Conservation (phyloP, 2,797 vertebrate genomes). For the Cygnus olor region DNA sequence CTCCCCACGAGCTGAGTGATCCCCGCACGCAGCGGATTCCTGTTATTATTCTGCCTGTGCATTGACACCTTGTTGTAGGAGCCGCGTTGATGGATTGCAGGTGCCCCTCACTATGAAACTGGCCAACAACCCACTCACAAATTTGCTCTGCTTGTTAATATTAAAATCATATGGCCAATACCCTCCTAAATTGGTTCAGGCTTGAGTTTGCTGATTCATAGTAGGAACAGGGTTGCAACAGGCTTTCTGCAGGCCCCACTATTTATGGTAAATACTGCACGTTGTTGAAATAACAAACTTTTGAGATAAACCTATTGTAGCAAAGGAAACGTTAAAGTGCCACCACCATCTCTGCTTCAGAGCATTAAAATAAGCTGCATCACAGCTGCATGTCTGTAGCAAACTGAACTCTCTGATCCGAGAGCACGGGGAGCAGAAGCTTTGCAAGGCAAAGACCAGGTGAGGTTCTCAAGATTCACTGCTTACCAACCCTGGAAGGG, state of each 20-base stretch:
- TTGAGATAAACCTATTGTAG: constrained; percentile 35
- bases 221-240: constrained; percentile 22
- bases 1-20: constrained; percentile 32
- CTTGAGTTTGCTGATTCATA: constrained; percentile 55
- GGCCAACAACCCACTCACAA: constrained; percentile 63
- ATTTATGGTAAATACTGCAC: constrained; percentile 59
- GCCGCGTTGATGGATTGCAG: constrained; percentile 65
- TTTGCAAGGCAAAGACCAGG: not conserved
- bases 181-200: constrained; percentile 70
- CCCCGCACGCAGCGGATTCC: not conserved
- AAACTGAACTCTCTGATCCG: fast-evolving
- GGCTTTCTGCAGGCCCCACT: constrained; percentile 50
- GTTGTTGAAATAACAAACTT: constrained; percentile 56
- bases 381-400: not conserved
- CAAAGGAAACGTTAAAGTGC: not conserved
- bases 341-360: not conserved
- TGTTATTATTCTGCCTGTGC: constrained; percentile 23
- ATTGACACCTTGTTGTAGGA: constrained; percentile 62
- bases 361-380: not conserved
- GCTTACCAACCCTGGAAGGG: not conserved
- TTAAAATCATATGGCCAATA: constrained; percentile 71
- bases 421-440: not conserved
- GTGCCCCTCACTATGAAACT: constrained; percentile 26
- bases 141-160: constrained; percentile 61
- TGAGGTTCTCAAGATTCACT: not conserved